A percentile compares a stretch with the other conserved stretches of the same genome.
These are phyloP conservation scores for Acyrthosiphon pisum DNA, from an alignment of 1,140 invertebrate species.

Conservation along the genomic window DNA sequence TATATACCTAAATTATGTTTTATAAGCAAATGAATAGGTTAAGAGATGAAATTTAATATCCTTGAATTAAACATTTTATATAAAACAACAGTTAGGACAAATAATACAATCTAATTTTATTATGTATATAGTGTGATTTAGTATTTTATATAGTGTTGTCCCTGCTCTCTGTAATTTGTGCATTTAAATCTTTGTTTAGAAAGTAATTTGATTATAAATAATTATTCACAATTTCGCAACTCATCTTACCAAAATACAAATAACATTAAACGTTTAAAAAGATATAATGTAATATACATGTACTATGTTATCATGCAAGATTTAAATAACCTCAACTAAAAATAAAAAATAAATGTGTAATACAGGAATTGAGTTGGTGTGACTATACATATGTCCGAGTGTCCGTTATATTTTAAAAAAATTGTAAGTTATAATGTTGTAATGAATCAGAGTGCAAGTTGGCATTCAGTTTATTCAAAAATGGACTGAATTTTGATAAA, in stretches of 20 bases:
- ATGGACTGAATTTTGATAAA: not conserved
- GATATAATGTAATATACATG: not conserved
- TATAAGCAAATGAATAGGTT: not conserved
- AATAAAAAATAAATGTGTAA: not conserved
- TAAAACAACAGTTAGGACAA: not conserved
- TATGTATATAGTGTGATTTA: not conserved
- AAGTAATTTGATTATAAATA: not conserved
- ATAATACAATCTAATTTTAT: constrained; percentile 5
- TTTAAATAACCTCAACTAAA: not conserved
- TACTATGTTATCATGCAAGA: not conserved
- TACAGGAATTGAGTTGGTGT: not conserved
- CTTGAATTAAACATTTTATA: constrained; percentile 11
- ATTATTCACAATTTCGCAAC: not conserved
- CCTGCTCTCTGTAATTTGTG: not conserved
- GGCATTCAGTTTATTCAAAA: not conserved
- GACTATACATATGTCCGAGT: not conserved
- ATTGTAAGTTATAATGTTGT: not conserved
- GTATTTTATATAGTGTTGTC: not conserved
- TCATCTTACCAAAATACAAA: not conserved
- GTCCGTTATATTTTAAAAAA: not conserved
- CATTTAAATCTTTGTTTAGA: not conserved
- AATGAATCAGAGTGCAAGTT: not conserved
- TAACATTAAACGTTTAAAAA: not conserved
- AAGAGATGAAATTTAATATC: constrained; percentile 5
- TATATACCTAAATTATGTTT: not conserved